Percentiles rank a stretch among this genome's conserved stretches.
Conservation (phyloP, 2,888 invertebrate species). For the Cryptus armator region DNA sequence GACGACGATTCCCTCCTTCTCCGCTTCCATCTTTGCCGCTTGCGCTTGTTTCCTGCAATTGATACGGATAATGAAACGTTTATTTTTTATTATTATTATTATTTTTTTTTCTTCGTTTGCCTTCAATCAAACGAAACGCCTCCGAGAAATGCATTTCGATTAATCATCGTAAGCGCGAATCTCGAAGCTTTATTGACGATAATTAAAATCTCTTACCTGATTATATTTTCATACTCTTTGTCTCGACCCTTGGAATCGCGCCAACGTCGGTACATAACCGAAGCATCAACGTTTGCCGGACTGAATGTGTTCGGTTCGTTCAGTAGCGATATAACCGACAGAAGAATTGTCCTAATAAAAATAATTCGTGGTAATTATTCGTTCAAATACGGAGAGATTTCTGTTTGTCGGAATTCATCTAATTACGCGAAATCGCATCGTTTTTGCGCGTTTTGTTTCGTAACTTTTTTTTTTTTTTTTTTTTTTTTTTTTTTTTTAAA, state of each 20-base stretch:
- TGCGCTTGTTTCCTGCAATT: constrained; percentile 96
- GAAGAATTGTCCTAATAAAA: constrained; percentile 92
- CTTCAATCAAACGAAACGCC: not conserved
- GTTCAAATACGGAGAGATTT: not conserved
- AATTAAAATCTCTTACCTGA: constrained; percentile 89
- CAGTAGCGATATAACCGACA: constrained; percentile 98
- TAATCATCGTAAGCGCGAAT: not conserved
- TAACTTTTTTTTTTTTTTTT: too few relatives aligned
- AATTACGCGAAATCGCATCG: not conserved
- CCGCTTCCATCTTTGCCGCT: constrained; percentile 97
- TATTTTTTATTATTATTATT: not conserved
- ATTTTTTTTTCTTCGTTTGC: not conserved
- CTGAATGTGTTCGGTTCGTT: constrained; percentile 99
- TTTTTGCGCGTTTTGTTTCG: not conserved
- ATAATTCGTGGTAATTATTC: constrained; percentile 37
- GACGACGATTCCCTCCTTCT: constrained; percentile 98
- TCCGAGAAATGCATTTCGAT: not conserved
- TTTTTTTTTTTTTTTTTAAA: too few relatives aligned
- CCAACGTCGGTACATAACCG: constrained; percentile 99
- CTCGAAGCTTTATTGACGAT: constrained; percentile 2
- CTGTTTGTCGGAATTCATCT: not conserved
- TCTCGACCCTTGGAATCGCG: constrained; percentile 98
- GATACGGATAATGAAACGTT: constrained; percentile 1
- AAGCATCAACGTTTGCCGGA: constrained; percentile 99
- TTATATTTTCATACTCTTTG: constrained; percentile 99